phyloP scores from a whole-genome alignment of 1,140 invertebrate species.

The Trichogramma pretiosum region DNA sequence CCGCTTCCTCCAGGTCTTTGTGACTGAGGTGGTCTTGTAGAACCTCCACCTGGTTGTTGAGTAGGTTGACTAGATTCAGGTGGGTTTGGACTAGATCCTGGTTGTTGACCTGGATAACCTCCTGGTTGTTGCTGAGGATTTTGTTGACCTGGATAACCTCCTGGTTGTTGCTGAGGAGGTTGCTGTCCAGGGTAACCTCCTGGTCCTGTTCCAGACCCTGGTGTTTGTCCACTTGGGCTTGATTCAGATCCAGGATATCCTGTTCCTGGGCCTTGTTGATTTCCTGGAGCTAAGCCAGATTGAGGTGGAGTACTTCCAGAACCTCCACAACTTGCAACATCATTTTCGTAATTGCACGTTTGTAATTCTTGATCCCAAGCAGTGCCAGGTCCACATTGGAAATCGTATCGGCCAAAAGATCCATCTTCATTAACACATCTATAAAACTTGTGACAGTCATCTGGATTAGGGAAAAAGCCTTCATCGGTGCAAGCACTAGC shows the following conservation, averaged over 20 bases:
- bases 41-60: background rate
- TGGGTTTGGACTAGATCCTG: background rate
- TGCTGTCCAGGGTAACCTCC: background rate
- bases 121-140: background rate
- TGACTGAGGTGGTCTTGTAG: background rate
- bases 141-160: background rate
- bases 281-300: background rate
- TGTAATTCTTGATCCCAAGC: conserved; percentile 38
- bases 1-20: conserved; percentile 8
- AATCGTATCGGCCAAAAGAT: conserved; percentile 34
- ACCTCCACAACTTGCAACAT: conserved; percentile 40
- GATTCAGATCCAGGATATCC: background rate
- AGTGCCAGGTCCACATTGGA: conserved; percentile 34
- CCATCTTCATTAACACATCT: conserved; percentile 43
- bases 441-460: conserved; percentile 52
- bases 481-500: conserved; percentile 55
- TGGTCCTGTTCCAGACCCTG: background rate
- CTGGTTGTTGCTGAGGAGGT: background rate
- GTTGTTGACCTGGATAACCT: background rate
- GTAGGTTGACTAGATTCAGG: background rate
- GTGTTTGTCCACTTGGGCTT: background rate
- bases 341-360: conserved; percentile 39
- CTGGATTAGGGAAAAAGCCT: conserved; percentile 57
- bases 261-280: background rate
- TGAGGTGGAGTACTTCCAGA: background rate